These are phyloP conservation scores for Terrapene triunguis DNA, from an alignment of 2,113 vertebrate species.

Conservation along the genomic window DNA sequence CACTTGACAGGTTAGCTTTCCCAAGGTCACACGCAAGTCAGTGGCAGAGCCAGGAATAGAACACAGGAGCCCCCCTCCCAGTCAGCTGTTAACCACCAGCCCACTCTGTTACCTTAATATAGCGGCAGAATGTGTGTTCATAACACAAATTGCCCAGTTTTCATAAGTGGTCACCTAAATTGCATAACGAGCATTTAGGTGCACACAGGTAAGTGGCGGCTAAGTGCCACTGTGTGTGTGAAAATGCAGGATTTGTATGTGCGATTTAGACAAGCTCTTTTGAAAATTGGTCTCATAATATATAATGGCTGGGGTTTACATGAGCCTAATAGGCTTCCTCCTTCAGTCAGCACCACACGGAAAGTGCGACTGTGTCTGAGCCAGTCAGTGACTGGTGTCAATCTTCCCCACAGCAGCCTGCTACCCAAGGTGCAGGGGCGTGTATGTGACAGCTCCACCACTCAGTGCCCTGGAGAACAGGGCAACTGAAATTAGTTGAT, in stretches of 20 bases:
- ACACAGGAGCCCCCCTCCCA: not conserved
- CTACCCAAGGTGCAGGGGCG: not conserved
- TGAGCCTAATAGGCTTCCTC: not conserved
- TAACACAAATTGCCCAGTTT: not conserved
- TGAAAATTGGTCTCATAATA: not conserved
- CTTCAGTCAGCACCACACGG: not conserved
- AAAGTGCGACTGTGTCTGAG: not conserved
- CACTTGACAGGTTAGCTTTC: not conserved
- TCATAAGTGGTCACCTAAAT: not conserved
- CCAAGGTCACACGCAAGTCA: not conserved
- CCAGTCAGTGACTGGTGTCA: not conserved
- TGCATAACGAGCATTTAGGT: not conserved
- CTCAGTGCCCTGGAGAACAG: not conserved
- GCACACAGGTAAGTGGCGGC: not conserved
- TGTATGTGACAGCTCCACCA: accelerated
- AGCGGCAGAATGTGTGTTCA: not conserved
- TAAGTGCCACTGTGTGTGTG: not conserved
- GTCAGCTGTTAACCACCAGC: not conserved
- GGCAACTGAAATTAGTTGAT: not conserved
- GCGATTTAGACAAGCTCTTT: not conserved
- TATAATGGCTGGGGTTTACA: not conserved
- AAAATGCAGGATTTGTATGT: not conserved
- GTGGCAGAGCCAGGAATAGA: not conserved
- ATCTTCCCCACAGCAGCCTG: not conserved
- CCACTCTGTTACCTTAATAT: not conserved